Evolutionary conservation across 2,113 vertebrate genomes (phyloP).

Genomic region (Petaurus breviceps): DNA sequence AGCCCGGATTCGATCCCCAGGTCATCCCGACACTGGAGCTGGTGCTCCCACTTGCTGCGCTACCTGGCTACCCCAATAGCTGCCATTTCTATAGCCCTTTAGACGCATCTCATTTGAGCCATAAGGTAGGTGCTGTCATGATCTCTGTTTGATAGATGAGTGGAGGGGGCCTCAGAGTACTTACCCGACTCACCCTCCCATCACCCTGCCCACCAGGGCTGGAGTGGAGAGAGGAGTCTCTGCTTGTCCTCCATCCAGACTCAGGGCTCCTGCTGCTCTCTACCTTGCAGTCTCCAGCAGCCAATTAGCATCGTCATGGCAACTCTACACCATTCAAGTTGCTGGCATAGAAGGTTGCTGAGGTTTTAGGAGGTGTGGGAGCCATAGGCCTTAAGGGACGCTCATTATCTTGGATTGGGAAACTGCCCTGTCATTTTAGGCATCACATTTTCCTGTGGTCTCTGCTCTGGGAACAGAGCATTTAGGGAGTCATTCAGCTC

Average conservation of each 20-base stretch:
- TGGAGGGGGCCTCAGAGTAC: neutral
- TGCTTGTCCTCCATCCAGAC: neutral
- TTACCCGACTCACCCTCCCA: neutral
- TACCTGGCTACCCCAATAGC: too few relatives aligned
- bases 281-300: neutral
- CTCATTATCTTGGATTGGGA: neutral
- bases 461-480: neutral
- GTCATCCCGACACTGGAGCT: too few relatives aligned
- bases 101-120: neutral
- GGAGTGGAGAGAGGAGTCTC: too few relatives aligned
- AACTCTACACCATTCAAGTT: neutral
- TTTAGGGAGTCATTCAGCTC: neutral
- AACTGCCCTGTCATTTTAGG: neutral
- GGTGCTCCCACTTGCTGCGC: too few relatives aligned
- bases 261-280: neutral
- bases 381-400: neutral
- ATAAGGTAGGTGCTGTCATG: neutral
- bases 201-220: neutral
- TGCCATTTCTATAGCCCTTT: neutral
- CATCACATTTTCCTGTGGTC: neutral
- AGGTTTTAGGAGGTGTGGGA: neutral
- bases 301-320: neutral
- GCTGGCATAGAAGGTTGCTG: neutral
- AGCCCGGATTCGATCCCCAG: too few relatives aligned
- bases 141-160: neutral